These are phyloP conservation scores for Sipha flava DNA, from an alignment of 1,140 invertebrate species.

Conservation along the genomic window DNA sequence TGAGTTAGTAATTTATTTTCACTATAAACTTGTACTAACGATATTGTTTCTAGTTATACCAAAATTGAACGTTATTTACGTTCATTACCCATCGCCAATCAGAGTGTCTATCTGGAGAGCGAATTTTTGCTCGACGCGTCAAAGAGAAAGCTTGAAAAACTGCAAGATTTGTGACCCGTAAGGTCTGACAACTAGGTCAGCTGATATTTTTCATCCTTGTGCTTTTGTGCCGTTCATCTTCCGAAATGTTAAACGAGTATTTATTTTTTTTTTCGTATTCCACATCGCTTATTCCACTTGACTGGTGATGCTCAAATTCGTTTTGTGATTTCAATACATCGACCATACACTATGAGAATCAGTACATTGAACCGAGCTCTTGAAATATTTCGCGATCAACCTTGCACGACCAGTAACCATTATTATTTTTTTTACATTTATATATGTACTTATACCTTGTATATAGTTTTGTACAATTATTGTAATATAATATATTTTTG, in stretches of 20 bases:
- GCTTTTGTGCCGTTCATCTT: neutral
- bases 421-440: no score
- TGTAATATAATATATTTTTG: no score
- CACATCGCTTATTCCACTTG: neutral
- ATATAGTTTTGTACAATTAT: no score
- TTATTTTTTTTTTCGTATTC: neutral
- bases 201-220: neutral
- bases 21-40: neutral
- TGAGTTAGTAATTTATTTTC: no score
- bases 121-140: neutral
- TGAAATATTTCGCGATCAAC: no score
- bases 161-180: constrained; percentile 17
- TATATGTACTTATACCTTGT: no score
- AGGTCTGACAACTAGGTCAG: constrained; percentile 22
- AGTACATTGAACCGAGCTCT: no score
- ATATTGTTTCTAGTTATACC: neutral
- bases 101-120: neutral
- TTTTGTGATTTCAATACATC: no score
- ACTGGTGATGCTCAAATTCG: neutral
- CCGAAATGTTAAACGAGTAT: neutral
- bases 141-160: constrained; percentile 27
- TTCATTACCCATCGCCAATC: neutral
- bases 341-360: no score
- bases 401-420: no score
- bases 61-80: neutral